Conservation (phyloP, 53 echinoderm and acorn worm genomes). For the Hippasteria phrygiana region DNA sequence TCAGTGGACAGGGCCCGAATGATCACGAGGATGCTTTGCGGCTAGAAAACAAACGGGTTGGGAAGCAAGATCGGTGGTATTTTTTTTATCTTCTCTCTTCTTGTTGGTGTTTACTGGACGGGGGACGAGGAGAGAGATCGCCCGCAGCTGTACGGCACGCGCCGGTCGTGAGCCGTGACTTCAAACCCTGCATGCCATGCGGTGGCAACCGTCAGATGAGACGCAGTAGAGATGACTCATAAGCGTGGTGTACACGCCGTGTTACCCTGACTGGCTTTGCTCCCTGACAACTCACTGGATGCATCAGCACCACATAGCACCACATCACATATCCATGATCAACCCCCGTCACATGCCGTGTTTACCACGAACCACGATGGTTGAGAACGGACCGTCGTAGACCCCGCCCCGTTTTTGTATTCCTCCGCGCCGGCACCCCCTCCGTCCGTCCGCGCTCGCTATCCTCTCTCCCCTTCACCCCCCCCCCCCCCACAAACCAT, state of each 20-base stretch:
- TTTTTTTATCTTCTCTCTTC: background rate
- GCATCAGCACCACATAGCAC: background rate
- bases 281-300: background rate
- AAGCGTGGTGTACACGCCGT: background rate
- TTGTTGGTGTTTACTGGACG: constrained; percentile 32
- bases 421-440: background rate
- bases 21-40: constrained; percentile 17
- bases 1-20: background rate
- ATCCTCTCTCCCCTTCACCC: background rate
- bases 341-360: background rate
- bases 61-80: background rate
- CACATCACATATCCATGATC: background rate
- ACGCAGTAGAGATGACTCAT: constrained; percentile 34
- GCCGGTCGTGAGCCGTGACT: constrained; percentile 58
- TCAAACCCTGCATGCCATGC: background rate
- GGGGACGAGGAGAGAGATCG: background rate
- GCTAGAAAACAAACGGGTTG: constrained; percentile 25
- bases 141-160: constrained; percentile 61
- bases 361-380: background rate
- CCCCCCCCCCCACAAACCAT: background rate
- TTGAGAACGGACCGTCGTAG: constrained; percentile 2
- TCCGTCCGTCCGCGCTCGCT: background rate
- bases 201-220: constrained; percentile 7
- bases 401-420: constrained; percentile 23
- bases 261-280: background rate